Evolutionary conservation across 1,140 invertebrate genomes (phyloP).

Genomic region (Zaprionus vittiger): DNA sequence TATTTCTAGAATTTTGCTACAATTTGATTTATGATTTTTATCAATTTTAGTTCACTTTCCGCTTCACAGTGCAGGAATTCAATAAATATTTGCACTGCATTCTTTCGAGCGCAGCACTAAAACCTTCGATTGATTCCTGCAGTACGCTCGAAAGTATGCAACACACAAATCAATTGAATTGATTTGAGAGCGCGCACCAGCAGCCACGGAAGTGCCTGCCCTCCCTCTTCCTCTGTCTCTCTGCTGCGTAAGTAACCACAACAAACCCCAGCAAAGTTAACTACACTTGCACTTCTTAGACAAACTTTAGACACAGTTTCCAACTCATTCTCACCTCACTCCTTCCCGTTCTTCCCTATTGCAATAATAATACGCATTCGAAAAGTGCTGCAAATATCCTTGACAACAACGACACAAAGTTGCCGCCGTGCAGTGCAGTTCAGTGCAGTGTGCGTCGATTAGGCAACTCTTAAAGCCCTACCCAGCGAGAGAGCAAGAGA

Average conservation of each 20-base stretch:
- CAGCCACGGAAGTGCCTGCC: neutral
- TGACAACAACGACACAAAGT: neutral
- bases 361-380: conserved; percentile 3
- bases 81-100: conserved; percentile 1
- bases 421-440: neutral
- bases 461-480: neutral
- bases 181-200: neutral
- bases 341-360: neutral
- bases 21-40: too few relatives aligned
- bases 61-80: neutral
- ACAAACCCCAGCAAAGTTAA: neutral
- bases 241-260: neutral
- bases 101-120: neutral
- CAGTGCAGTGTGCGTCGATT: conserved; percentile 1
- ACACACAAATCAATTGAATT: conserved; percentile 3
- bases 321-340: too few relatives aligned
- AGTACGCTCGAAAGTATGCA: neutral
- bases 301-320: neutral
- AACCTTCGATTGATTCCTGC: neutral
- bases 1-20: too few relatives aligned
- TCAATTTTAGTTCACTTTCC: too few relatives aligned
- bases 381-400: conserved; percentile 1
- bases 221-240: too few relatives aligned
- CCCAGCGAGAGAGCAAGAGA: neutral
- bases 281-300: neutral